Evolutionary conservation across 2,113 vertebrate genomes (phyloP).

Genomic region (Labeo catla): DNA sequence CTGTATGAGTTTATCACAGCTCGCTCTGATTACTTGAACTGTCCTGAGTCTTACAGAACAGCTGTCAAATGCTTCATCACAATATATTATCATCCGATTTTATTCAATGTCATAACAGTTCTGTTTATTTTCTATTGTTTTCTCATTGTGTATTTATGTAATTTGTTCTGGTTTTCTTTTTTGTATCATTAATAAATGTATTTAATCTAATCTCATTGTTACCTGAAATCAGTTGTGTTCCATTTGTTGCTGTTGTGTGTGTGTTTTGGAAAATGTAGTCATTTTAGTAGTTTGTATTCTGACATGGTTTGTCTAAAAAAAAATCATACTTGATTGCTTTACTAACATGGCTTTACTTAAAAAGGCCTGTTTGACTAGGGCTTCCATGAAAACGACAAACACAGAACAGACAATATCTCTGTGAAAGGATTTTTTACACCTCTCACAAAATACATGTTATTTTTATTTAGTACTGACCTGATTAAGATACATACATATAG

Average conservation of each 20-base stretch:
- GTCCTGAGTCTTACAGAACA: not conserved
- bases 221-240: constrained; percentile 17
- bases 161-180: constrained; percentile 31
- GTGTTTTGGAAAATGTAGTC: not conserved
- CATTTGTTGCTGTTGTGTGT: constrained; percentile 9
- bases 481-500: too few species aligned
- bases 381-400: not conserved
- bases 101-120: not conserved
- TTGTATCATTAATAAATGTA: constrained; percentile 54
- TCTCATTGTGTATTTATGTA: constrained; percentile 27
- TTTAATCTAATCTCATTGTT: constrained; percentile 46
- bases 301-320: not conserved
- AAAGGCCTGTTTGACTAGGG: not conserved
- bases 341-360: not conserved
- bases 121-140: not conserved
- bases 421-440: too few species aligned
- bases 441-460: too few species aligned
- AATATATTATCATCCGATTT: not conserved
- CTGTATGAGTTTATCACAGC: not conserved
- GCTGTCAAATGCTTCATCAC: constrained; percentile 3
- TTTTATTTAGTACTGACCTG: too few species aligned
- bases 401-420: not conserved
- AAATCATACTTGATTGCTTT: not conserved
- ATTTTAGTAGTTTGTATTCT: not conserved
- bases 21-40: constrained; percentile 40